Conservation (phyloP, 2,797 vertebrate genomes). For the Emydoidea blandingii region DNA sequence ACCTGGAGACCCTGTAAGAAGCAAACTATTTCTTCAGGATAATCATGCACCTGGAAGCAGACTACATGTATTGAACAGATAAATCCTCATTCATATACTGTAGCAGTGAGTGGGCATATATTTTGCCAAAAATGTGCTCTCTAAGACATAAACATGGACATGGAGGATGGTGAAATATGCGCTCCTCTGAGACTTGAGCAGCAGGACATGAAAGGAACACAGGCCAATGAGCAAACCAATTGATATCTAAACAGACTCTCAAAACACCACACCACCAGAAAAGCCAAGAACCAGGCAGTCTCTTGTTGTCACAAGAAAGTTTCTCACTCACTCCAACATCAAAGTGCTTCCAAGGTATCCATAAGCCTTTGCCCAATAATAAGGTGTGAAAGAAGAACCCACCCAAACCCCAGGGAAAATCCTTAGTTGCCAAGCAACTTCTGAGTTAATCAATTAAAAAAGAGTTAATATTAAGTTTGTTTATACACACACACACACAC, state of each 20-base stretch:
- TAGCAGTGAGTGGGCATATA: background rate
- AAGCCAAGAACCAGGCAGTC: background rate
- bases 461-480: background rate
- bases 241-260: background rate
- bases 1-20: background rate
- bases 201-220: background rate
- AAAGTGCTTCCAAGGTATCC: background rate
- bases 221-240: background rate
- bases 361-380: background rate
- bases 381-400: background rate
- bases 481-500: background rate
- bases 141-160: background rate
- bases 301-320: background rate
- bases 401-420: background rate
- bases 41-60: background rate
- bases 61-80: background rate
- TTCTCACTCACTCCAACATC: background rate
- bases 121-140: background rate
- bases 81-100: background rate
- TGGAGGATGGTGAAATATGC: background rate
- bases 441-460: background rate
- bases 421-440: background rate
- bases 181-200: background rate
- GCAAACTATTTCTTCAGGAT: background rate
- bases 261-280: background rate